Percentiles rank a stretch among this genome's conserved stretches.
Evolutionary conservation across 2,113 vertebrate species (phyloP).

Genomic region (Sardina pilchardus): DNA sequence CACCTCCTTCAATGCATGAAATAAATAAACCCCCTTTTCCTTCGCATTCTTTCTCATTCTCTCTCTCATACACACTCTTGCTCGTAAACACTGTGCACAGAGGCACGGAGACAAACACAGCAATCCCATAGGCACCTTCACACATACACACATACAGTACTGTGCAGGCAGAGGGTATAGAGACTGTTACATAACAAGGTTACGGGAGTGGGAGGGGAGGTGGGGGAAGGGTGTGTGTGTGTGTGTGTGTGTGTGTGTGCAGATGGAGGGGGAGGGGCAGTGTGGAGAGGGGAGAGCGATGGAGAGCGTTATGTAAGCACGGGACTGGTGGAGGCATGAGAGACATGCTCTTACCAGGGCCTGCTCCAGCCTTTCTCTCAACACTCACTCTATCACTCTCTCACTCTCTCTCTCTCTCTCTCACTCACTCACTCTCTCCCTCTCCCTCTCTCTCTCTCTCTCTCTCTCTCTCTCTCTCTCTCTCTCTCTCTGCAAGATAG

Average conservation of each 20-base stretch:
- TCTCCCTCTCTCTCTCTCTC: too few relatives aligned
- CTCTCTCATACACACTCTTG: background rate
- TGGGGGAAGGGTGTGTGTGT: background rate
- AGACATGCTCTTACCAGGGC: constrained; percentile 17
- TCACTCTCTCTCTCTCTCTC: background rate
- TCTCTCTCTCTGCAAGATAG: background rate
- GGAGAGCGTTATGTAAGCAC: constrained; percentile 20
- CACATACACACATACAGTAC: background rate
- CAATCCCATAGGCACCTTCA: background rate
- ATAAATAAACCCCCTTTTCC: background rate
- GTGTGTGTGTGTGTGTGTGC: background rate
- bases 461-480: constrained; percentile 1
- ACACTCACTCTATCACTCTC: background rate
- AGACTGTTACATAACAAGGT: constrained; percentile 30
- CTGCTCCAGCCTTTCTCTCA: background rate
- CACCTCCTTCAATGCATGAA: background rate
- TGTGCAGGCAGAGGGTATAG: background rate
- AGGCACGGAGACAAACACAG: background rate
- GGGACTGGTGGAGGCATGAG: background rate
- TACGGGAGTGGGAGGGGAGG: background rate
- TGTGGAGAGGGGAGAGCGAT: background rate
- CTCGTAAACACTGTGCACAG: too few relatives aligned
- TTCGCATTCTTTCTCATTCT: background rate
- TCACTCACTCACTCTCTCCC: constrained; percentile 11
- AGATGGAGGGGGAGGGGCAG: background rate